Percentiles rank a stretch among this genome's conserved stretches.
These are phyloP conservation scores for Ganaspis sp. DNA, from an alignment of 1,140 invertebrate genomes.

Conservation along the genomic window DNA sequence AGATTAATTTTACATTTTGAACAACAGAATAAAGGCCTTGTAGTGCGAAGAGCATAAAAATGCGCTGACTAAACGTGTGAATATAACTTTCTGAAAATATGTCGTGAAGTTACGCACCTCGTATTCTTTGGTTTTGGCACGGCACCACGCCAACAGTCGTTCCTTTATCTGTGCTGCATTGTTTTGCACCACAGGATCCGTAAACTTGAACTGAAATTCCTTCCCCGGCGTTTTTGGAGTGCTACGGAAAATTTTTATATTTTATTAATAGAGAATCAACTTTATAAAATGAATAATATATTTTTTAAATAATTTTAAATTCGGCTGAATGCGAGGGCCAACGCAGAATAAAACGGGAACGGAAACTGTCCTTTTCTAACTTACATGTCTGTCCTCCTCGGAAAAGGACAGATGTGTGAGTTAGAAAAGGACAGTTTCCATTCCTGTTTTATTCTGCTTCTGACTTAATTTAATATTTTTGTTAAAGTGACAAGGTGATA, in stretches of 20 bases:
- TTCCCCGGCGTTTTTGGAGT: constrained; percentile 70
- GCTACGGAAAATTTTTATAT: constrained; percentile 57
- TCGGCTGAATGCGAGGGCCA: no score
- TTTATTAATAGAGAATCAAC: constrained; percentile 21
- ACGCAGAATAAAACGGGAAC: no score
- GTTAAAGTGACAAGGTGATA: no score
- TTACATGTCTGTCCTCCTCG: no score
- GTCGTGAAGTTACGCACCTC: constrained; percentile 79
- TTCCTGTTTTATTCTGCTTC: no score
- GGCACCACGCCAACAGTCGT: constrained; percentile 95
- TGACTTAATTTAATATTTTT: no score
- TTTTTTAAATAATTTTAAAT: no score
- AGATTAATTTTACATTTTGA: not conserved
- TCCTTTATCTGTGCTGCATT: constrained; percentile 96
- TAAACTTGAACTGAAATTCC: constrained; percentile 88
- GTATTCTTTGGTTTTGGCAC: constrained; percentile 96
- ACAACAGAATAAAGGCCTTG: not conserved
- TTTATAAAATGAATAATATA: constrained; percentile 28
- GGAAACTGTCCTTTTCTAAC: no score
- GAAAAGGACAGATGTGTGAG: no score
- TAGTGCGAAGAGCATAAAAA: not conserved
- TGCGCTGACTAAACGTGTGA: not conserved
- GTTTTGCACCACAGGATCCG: constrained; percentile 88
- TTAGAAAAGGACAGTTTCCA: no score
- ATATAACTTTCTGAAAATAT: constrained; percentile 1